Conservation (phyloP, 2,888 invertebrate species). For the Carterocephalus palaemon region DNA sequence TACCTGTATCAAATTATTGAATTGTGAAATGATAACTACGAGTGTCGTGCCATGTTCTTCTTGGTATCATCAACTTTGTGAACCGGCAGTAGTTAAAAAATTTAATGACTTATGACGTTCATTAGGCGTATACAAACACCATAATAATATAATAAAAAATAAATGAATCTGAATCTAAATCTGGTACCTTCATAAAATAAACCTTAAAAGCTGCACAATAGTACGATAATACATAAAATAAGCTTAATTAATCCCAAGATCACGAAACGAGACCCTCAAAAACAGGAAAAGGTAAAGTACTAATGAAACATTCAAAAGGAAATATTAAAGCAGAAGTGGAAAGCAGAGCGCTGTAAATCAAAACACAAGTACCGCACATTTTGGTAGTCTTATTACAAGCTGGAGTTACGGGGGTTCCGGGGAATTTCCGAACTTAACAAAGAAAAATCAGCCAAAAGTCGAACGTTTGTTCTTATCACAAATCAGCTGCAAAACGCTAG, state of each 20-base stretch:
- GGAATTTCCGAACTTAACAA: conserved; percentile 41
- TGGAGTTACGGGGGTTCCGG: conserved; percentile 34
- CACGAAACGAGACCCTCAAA: neutral
- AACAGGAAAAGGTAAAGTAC: conserved; percentile 8
- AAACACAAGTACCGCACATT: conserved; percentile 14
- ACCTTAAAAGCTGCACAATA: neutral
- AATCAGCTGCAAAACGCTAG: neutral
- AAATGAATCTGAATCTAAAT: too few species aligned
- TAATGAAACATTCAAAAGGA: conserved; percentile 2
- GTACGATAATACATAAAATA: neutral
- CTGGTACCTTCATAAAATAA: neutral
- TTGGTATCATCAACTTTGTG: too few species aligned
- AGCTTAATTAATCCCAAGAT: conserved; percentile 2
- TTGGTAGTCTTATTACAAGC: conserved; percentile 26
- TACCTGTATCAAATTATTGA: too few species aligned
- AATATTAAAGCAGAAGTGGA: conserved; percentile 1
- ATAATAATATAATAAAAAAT: too few species aligned
- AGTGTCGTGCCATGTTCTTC: too few species aligned
- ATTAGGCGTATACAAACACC: too few species aligned
- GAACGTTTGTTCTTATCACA: conserved; percentile 33
- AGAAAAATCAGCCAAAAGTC: conserved; percentile 43
- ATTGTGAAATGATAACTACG: too few species aligned
- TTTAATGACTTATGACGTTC: too few species aligned
- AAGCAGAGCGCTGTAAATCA: conserved; percentile 6
- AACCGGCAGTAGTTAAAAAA: too few species aligned